phyloP scores from a whole-genome alignment of 2,888 invertebrate genomes.

The Neoaliturus tenellus region DNA sequence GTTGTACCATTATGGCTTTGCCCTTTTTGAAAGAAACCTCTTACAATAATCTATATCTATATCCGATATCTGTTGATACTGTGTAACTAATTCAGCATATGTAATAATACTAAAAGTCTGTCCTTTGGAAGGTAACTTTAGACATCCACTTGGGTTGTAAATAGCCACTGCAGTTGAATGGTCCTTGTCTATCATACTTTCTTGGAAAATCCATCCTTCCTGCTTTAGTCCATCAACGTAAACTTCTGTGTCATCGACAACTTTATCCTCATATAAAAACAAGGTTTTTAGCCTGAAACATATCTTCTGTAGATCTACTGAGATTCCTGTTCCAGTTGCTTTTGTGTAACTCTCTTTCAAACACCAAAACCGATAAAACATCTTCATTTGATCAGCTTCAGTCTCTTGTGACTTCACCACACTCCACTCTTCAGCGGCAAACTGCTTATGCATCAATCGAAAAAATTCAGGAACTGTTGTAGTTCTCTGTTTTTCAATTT shows the following conservation, averaged over 20 bases:
- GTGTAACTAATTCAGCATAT: slow-evolving; percentile 36
- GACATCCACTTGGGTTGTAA: neutral
- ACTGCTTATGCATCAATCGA: slow-evolving; percentile 90
- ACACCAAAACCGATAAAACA: slow-evolving; percentile 95
- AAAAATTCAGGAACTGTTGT: slow-evolving; percentile 89
- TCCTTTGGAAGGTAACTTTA: neutral
- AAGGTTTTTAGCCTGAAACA: slow-evolving; percentile 82
- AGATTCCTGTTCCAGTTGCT: slow-evolving; percentile 91
- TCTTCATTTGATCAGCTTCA: slow-evolving; percentile 82
- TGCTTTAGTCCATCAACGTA: slow-evolving; percentile 77
- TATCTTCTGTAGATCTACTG: slow-evolving; percentile 83
- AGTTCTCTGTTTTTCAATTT: slow-evolving; percentile 77
- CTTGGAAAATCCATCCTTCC: slow-evolving; percentile 88
- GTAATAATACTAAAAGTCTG: slow-evolving; percentile 36
- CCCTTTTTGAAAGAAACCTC: slow-evolving; percentile 41
- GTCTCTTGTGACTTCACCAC: slow-evolving; percentile 77
- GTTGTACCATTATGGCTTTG: neutral
- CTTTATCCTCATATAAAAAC: slow-evolving; percentile 68
- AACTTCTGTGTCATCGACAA: slow-evolving; percentile 81
- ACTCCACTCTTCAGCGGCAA: slow-evolving; percentile 88
- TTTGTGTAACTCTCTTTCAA: slow-evolving; percentile 97
- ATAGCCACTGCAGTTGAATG: slow-evolving; percentile 88
- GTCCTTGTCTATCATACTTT: slow-evolving; percentile 79
- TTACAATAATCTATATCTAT: slow-evolving; percentile 45
- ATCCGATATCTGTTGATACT: slow-evolving; percentile 27